Base-by-base conservation (phyloP, 2,888 invertebrate genomes). In the Lasioglossum oenotherae region DNA sequence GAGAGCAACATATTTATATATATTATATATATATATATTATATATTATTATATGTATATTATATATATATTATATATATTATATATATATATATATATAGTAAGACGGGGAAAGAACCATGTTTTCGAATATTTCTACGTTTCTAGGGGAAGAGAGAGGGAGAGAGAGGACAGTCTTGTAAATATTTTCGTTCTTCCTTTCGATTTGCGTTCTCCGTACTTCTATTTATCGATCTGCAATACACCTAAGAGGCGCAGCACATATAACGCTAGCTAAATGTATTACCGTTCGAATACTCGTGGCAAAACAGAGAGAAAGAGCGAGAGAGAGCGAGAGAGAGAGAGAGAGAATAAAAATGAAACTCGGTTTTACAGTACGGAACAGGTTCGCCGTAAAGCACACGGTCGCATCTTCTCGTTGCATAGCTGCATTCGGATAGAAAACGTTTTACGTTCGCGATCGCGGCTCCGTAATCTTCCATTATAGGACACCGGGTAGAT, bases 241-340 rank as follows among this genome's bases (percentile, higher is more conserved):
- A 81, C 69, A 83, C 77, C 76, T 75, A 87, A 87, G 82, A 88
- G 69, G 87, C 85, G 88, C 90, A 90, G 90, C 89, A 86, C 88
- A 87, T 86, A 89, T 84, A 89, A 88, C 74, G 69, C 81, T 88
- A 87, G 81, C 82, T 74, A 86, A 41, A 82, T 84, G 64, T 81
- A 86, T 41, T 74, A 76, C 71, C 64, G 73, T 81, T 82, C n/a
- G 60, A 60, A 79, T 73, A 82, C 67, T 79, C 79, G 41, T 53
- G 71, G n/a, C 49, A 64, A 71, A 81, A 67, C 2, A 19, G 67
- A 67, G 67, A 67, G 67, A 67, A 67, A 67, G 67, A 35, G 67
- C 35, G 19, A 35, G 8, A 31, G 35, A 67, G 35, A 67, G 35
- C 19, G 19, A 35, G 8, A 8, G 60, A 12, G 60, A 35, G 35